Evolutionary conservation across 2,797 vertebrate species (phyloP), one percentile per base, ranked within the genome.

Genomic region (Anisognathus igniventris): DNA sequence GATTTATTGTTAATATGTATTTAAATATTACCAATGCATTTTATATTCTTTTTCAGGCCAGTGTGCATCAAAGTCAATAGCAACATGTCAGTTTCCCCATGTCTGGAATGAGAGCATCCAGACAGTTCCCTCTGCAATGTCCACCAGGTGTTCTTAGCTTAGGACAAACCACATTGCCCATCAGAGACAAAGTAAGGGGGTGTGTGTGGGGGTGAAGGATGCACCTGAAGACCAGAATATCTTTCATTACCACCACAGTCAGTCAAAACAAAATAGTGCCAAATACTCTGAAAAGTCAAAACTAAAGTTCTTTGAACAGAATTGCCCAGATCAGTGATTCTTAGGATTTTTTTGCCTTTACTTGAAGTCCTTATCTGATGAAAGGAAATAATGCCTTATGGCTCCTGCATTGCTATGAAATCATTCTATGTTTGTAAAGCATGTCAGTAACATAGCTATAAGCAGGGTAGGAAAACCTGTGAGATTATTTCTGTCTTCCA

Each of bases 401-500:
- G 73, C 12, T 25, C 5, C 16, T 88, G 35, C 35, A 76, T 37
- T 76, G 48, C 57, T 77, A 14, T 71, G 47, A 39, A 62, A 54
- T 62, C 51, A 30, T 66, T 86, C 47, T 83, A 1, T 78, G 30
- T 74, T 91, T 66, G 48, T 56, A 65, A 80, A 77, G 31, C 1
- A 1, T 81, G 33, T 64, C 28, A 86, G 35, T 51, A 86, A 15
- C 2, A 1, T 47, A 84, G 47, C n/a, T 62, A 66, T 86, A 67
- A 84, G 40, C 73, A 71, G 62, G 9, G 4, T 44, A 81, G 40
- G 20, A 91, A 84, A 74, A 44, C 57, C 28, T 62, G 20, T 54
- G 61, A 81, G 70, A 74, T 95, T 92, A 84, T 67, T 91, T 89
- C 31, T 84, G 48, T 76, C 61, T 80, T 80, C 77, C 68, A 47